Percentiles rank a stretch among this genome's conserved stretches.
Evolutionary conservation across 2,888 invertebrate species (phyloP).

Genomic region (Parascotia fuliginaria): DNA sequence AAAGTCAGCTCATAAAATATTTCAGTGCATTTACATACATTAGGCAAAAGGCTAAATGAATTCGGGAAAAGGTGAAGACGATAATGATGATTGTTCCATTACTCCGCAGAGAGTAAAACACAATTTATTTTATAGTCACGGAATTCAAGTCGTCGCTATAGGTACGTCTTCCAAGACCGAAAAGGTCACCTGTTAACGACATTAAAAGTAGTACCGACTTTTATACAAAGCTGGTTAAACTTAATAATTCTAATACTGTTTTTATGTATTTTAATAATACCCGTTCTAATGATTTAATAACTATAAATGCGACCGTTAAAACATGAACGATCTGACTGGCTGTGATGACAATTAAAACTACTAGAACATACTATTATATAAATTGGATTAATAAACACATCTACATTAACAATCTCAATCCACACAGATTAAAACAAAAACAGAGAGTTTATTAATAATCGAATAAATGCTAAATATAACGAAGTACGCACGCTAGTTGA

Average conservation of each 20-base stretch:
- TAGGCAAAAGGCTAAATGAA: neutral
- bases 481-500: conserved; percentile 19
- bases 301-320: conserved; percentile 6
- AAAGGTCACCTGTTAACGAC: conserved; percentile 4
- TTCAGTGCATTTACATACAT: neutral
- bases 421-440: conserved; percentile 25
- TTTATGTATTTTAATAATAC: too few species aligned
- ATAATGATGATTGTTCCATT: conserved; percentile 3
- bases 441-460: conserved; percentile 19
- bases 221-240: too few species aligned
- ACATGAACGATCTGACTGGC: conserved; percentile 11
- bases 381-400: conserved; percentile 27
- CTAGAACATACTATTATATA: conserved; percentile 12
- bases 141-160: conserved; percentile 5
- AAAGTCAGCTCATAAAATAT: neutral
- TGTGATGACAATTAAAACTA: conserved; percentile 22
- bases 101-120: conserved; percentile 1
- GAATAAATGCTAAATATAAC: conserved; percentile 24
- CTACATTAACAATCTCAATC: conserved; percentile 16
- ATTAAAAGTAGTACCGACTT: neutral
- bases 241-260: too few species aligned
- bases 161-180: neutral
- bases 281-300: neutral
- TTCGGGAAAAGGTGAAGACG: conserved; percentile 1
- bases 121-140: conserved; percentile 7